Base-by-base conservation (phyloP, 2,888 invertebrate genomes). In the Poecilobothrus nobilitatus region DNA sequence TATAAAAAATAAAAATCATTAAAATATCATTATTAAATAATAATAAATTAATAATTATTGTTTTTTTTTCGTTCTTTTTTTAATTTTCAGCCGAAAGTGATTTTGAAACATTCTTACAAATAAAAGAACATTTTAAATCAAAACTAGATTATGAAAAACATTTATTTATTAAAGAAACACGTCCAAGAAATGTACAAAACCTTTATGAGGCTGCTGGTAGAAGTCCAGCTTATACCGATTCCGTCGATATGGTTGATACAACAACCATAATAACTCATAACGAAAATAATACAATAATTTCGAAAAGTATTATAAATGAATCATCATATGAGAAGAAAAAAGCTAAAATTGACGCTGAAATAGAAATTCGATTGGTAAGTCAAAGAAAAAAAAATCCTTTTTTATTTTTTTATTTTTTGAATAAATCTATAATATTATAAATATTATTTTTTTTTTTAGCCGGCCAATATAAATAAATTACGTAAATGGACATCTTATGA, bases 351-450 rank as follows among this genome's bases (percentile, higher is more conserved):
- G 88, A 90, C 79, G 88, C 92, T 74, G 94, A 94, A 80, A 94
- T 94, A 78, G 94, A 94, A 84, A 93, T 92, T 71, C 86, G 90
- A 83, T 87, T 92, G 86, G 94, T 94, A 84, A 90, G 91, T 87
- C n/a, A n/a, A n/a, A n/a, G n/a, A n/a, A n/a, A n/a, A n/a, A n/a
- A n/a, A n/a, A 68, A 33, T 53, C 20, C 27, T 67, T 41, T 66
- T 27, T 41, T 65, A 65, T 66, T 65, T 66, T 70, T n/a, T n/a
- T n/a, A n/a, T n/a, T n/a, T n/a, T n/a, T n/a, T n/a, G n/a, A n/a
- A n/a, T n/a, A n/a, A n/a, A n/a, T n/a, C n/a, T n/a, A n/a, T n/a
- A n/a, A n/a, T n/a, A 8, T 64, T 15, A 41, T 66, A 44, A 68
- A 41, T 44, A 63, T 66, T 67, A 64, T 64, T 70, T 18, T 73